Base-by-base conservation (phyloP, 1,140 invertebrate species). In the Batillaria attramentaria region DNA sequence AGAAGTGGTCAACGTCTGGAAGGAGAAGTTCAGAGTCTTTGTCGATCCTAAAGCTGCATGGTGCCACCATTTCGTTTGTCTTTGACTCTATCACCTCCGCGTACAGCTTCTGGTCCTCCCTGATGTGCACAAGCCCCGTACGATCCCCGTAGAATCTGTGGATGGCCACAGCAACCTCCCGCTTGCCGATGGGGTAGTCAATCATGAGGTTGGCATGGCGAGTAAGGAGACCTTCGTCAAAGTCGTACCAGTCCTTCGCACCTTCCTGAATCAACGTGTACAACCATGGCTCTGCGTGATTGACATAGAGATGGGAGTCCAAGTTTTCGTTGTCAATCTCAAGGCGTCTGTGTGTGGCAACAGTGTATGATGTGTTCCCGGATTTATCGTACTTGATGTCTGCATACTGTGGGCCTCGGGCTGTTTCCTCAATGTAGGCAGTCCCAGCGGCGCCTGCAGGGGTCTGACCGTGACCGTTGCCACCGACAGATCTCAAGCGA, bases 371-470 rank as follows among this genome's bases (percentile, higher is more conserved):
- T 31, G 69, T 69, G 65, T 84, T 84, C 8, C 76, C 79, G 1
- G 35, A 43, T 46, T 74, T 79, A 57, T 87, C 81, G 79, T 88
- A 88, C 65, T 88, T 88, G 6, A 88, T 84, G 33, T 88, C 87
- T 35, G 84, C 84, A 81, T 87, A 88, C 76, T 86, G 80, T 37
- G 87, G 87, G 28, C 87, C 87, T 62, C 85, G 79, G n/a, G 79
- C 80, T 66, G 85, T 85, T 79, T 88, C 87, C 50, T 87, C 84
- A 20, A 86, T 75, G 65, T 86, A 88, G 0, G 84, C 84, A 28
- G 87, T 88, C 66, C 87, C 87, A 66, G 87, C 85, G 20, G 87
- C 85, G 10, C 87, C 87, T 33, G 83, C 82, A 24, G 84, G 85
- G 13, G 35, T 66, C 43, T 33, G 33, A n/a, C 84, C 82, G 37